These are phyloP conservation scores for Arrhopalites spinosus DNA, from an alignment of 2,888 invertebrate species.

Conservation along the genomic window DNA sequence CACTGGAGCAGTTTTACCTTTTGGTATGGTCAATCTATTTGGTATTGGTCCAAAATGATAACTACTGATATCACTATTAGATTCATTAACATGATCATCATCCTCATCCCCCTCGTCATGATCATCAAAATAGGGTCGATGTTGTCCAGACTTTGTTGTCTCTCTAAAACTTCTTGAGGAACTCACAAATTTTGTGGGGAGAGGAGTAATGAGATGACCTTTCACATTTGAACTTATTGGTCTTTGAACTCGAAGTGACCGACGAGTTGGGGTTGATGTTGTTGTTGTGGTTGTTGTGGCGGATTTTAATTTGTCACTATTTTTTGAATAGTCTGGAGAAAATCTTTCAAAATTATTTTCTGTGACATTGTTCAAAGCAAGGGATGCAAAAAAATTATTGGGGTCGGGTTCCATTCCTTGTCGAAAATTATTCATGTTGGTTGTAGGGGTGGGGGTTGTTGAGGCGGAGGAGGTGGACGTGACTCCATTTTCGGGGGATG, in stretches of 20 bases:
- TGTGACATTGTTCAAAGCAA: slow-evolving; percentile 9
- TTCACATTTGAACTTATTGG: slow-evolving; percentile 44
- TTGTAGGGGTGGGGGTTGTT: neutral
- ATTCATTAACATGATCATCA: neutral
- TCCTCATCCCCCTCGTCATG: neutral
- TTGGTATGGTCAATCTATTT: neutral
- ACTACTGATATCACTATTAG: neutral
- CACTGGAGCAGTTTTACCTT: slow-evolving; percentile 11
- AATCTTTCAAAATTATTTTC: too few relatives aligned
- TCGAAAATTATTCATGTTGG: neutral
- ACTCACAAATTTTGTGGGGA: neutral
- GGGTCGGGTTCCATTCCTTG: neutral
- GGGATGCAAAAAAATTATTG: slow-evolving; percentile 15
- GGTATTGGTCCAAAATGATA: neutral
- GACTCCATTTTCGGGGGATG: neutral
- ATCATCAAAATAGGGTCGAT: too few relatives aligned
- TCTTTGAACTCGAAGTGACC: slow-evolving; percentile 25
- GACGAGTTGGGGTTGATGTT: too few relatives aligned
- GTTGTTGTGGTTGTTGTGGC: neutral
- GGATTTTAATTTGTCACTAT: neutral
- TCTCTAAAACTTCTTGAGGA: slow-evolving; percentile 5
- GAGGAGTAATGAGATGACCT: slow-evolving; percentile 33
- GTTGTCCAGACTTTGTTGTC: neutral
- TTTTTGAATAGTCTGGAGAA: neutral
- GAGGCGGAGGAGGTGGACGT: neutral